Evolutionary conservation across 53 echinoderm and acorn worm genomes (phyloP).

Genomic region (Holothuria scabra): DNA sequence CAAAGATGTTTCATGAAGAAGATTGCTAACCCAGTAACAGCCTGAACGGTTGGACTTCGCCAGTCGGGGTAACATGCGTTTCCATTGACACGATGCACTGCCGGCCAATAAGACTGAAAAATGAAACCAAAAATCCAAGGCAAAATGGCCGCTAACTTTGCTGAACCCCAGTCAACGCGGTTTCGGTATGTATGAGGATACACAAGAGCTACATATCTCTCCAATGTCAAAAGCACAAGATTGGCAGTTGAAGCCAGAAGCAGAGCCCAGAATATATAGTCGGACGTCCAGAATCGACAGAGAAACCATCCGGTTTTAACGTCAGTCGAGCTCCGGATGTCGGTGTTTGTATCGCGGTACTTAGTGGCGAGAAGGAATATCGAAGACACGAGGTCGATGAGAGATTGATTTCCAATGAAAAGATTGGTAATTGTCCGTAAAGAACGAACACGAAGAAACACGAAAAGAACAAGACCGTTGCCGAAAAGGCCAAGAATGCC

Average conservation of each 20-base stretch:
- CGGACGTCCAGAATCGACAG: slow-evolving; percentile 52
- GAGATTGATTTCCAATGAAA: slow-evolving; percentile 74
- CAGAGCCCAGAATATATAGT: slow-evolving; percentile 50
- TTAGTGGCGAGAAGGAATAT: slow-evolving; percentile 46
- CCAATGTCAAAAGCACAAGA: slow-evolving; percentile 48
- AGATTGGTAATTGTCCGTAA: slow-evolving; percentile 63
- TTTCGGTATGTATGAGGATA: slow-evolving; percentile 40
- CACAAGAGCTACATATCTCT: slow-evolving; percentile 46
- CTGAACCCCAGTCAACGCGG: slow-evolving; percentile 15
- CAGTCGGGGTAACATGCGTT: slow-evolving; percentile 56
- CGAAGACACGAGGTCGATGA: slow-evolving; percentile 67
- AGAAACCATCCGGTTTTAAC: not conserved
- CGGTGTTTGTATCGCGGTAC: slow-evolving; percentile 4
- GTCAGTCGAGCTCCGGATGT: not conserved
- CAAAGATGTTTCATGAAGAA: slow-evolving; percentile 60
- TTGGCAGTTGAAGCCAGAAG: slow-evolving; percentile 48
- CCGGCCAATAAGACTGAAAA: slow-evolving; percentile 44
- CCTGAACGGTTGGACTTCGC: slow-evolving; percentile 51
- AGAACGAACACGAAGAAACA: slow-evolving; percentile 58
- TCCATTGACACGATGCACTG: slow-evolving; percentile 34
- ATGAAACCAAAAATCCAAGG: slow-evolving; percentile 41
- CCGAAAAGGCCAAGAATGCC: slow-evolving; percentile 63
- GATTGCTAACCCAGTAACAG: slow-evolving; percentile 48
- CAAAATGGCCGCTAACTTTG: slow-evolving; percentile 21
- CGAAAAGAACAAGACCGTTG: slow-evolving; percentile 65